phyloP scores from a whole-genome alignment of 2,888 invertebrate genomes.

The Orthosia gothica region DNA sequence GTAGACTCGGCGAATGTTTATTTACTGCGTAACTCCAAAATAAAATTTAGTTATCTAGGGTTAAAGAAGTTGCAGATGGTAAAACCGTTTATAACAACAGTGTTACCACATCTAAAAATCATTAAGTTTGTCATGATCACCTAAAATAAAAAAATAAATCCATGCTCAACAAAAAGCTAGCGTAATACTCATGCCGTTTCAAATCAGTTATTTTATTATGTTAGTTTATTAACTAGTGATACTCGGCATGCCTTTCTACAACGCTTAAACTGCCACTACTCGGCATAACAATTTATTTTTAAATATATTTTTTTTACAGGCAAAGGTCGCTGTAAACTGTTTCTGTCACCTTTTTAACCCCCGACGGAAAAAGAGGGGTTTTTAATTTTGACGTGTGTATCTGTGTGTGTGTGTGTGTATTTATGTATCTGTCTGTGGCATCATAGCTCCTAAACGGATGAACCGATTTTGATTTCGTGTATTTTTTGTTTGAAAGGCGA shows the following conservation, averaged over 20 bases:
- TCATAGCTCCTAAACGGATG: too few species aligned
- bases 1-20: too few species aligned
- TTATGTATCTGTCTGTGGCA: too few species aligned
- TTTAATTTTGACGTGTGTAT: too few species aligned
- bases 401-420: too few species aligned
- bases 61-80: background rate
- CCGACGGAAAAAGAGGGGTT: background rate
- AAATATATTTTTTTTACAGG: background rate
- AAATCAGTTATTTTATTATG: slow-evolving; percentile 67
- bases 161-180: slow-evolving; percentile 81
- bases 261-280: slow-evolving; percentile 71
- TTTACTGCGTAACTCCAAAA: too few species aligned
- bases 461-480: too few species aligned
- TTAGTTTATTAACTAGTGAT: slow-evolving; percentile 75
- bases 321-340: background rate
- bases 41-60: too few species aligned
- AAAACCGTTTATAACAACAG: background rate
- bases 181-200: slow-evolving; percentile 77
- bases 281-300: background rate
- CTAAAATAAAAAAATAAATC: slow-evolving; percentile 37
- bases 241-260: slow-evolving; percentile 77
- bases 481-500: too few species aligned
- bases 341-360: too few species aligned
- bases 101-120: background rate
- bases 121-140: background rate